Evolutionary conservation across 2,797 vertebrate species (phyloP).

Genomic region (Synanceia verrucosa): DNA sequence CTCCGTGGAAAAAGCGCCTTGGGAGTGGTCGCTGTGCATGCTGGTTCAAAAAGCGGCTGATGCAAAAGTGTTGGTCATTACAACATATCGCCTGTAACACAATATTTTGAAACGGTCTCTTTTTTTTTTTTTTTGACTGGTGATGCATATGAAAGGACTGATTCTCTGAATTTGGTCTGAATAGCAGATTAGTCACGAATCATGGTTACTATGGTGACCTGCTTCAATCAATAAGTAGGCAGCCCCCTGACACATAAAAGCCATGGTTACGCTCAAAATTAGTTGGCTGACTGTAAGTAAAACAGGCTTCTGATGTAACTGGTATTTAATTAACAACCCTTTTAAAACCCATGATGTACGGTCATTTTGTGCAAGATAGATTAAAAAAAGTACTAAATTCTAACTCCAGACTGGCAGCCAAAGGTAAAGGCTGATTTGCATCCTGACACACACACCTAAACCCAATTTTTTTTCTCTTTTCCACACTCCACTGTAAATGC

Average conservation of each 20-base stretch:
- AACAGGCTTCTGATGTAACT: neutral
- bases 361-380: neutral
- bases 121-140: neutral
- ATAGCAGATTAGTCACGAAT: neutral
- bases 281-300: neutral
- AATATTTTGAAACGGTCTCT: neutral
- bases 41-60: neutral
- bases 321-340: neutral
- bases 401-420: neutral
- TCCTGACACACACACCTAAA: neutral
- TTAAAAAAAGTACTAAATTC: neutral
- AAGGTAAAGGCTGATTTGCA: neutral
- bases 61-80: neutral
- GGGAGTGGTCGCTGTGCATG: neutral
- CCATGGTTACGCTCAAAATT: neutral
- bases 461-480: neutral
- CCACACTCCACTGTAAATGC: conserved; percentile 6
- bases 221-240: neutral
- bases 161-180: neutral
- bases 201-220: neutral
- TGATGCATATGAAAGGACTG: neutral
- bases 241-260: neutral
- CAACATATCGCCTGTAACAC: neutral
- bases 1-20: neutral
- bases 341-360: neutral